These are phyloP conservation scores for Augochlora pura DNA, from an alignment of 1,140 invertebrate species.

Conservation along the genomic window DNA sequence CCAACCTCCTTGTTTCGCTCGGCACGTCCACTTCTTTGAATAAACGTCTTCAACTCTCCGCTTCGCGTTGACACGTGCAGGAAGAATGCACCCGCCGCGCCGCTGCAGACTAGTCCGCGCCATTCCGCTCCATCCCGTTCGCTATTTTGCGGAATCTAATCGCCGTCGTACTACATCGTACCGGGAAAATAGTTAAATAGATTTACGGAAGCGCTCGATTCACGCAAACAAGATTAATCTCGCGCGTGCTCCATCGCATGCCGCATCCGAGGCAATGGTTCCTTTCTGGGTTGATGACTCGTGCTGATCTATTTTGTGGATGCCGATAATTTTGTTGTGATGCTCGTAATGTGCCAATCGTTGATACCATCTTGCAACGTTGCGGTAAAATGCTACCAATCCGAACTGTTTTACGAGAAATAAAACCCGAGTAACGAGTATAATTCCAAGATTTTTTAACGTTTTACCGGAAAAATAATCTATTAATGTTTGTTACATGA, in stretches of 20 bases:
- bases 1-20: background rate
- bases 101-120: no score
- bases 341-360: background rate
- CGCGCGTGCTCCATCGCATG: background rate
- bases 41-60: slow-evolving; percentile 37
- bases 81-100: slow-evolving; percentile 41
- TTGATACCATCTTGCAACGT: no score
- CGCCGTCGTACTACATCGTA: background rate
- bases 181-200: background rate
- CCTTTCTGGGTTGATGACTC: background rate
- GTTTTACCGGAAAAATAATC: no score
- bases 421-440: no score
- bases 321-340: background rate
- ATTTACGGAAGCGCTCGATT: slow-evolving; percentile 2
- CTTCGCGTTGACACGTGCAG: slow-evolving; percentile 28
- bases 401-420: no score
- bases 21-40: slow-evolving; percentile 10
- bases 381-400: no score
- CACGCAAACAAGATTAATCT: slow-evolving; percentile 1
- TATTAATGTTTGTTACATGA: no score
- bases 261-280: background rate
- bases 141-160: slow-evolving; percentile 31
- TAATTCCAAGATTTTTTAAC: no score
- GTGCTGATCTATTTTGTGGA: background rate
- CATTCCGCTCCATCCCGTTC: background rate